Conservation (phyloP, 2,888 invertebrate species). For the Dryadula phaetusa region DNA sequence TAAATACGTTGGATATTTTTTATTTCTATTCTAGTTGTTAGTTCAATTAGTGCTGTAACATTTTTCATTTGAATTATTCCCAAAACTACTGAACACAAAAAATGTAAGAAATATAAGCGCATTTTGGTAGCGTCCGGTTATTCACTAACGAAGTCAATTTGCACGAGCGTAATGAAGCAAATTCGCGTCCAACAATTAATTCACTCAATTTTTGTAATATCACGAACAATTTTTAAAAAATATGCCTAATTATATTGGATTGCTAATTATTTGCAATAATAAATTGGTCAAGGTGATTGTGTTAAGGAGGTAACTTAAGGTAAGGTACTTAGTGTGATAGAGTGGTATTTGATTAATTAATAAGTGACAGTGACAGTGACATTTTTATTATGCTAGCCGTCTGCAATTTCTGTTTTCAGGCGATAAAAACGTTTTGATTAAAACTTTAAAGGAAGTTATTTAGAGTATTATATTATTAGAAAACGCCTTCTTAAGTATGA, state of each 20-base stretch:
- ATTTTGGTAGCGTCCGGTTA: conserved; percentile 38
- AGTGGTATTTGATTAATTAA: neutral
- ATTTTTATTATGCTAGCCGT: too few relatives aligned
- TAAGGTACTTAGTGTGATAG: neutral
- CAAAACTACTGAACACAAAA: conserved; percentile 33
- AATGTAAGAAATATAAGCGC: conserved; percentile 34
- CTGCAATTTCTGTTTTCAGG: too few relatives aligned
- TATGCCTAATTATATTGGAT: conserved; percentile 32
- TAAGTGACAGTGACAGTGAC: neutral
- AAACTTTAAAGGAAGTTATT: too few relatives aligned
- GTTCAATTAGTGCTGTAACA: neutral
- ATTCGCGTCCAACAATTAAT: conserved; percentile 53
- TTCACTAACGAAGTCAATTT: conserved; percentile 68
- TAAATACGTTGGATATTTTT: neutral
- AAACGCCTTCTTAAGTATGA: too few relatives aligned
- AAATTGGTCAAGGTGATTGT: neutral
- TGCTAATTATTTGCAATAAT: conserved; percentile 23
- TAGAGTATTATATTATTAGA: too few relatives aligned
- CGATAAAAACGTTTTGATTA: too few relatives aligned
- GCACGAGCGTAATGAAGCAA: conserved; percentile 55
- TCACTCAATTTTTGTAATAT: conserved; percentile 53
- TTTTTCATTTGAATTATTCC: conserved; percentile 17
- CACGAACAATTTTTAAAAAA: conserved; percentile 37
- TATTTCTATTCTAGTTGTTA: neutral
- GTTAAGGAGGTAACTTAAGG: conserved; percentile 4